Evolutionary conservation across 2,797 vertebrate genomes (phyloP).

Genomic region (Anguilla anguilla): DNA sequence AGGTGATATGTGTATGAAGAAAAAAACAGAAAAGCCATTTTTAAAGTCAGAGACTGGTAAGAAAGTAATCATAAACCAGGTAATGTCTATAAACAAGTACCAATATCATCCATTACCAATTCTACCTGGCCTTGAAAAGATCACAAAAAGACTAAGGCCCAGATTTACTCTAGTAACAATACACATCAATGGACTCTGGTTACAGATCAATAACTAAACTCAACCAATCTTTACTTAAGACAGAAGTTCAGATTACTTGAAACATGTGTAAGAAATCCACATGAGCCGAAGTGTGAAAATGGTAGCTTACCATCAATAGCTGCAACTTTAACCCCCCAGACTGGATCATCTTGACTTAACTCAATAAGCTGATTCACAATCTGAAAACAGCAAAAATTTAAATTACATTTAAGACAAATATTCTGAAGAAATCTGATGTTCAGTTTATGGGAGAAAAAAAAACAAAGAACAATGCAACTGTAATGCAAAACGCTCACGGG

Average conservation of each 20-base stretch:
- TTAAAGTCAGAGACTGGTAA: too few relatives aligned
- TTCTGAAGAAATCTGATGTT: not conserved
- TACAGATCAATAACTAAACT: not conserved
- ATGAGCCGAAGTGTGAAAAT: not conserved
- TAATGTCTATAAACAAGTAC: too few relatives aligned
- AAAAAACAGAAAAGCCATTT: too few relatives aligned
- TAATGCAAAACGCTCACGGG: not conserved
- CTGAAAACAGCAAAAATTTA: slow-evolving; percentile 49
- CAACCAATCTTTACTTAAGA: not conserved
- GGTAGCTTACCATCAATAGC: slow-evolving; percentile 69
- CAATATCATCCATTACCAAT: too few relatives aligned
- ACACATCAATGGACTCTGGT: not conserved
- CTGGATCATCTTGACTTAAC: slow-evolving; percentile 68
- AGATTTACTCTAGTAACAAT: not conserved
- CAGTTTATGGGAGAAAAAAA: too few relatives aligned
- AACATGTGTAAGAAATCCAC: not conserved
- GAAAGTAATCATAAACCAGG: too few relatives aligned
- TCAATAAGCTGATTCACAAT: slow-evolving; percentile 66
- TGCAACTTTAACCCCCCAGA: slow-evolving; percentile 71
- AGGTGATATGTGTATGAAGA: not conserved
- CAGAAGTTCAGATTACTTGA: not conserved
- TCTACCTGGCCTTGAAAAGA: too few relatives aligned
- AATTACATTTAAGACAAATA: not conserved
- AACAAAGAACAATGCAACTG: too few relatives aligned
- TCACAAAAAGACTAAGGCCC: not conserved